These are phyloP conservation scores for Gallinago nigripennis DNA, from an alignment of 2,797 vertebrate genomes.

Conservation along the genomic window DNA sequence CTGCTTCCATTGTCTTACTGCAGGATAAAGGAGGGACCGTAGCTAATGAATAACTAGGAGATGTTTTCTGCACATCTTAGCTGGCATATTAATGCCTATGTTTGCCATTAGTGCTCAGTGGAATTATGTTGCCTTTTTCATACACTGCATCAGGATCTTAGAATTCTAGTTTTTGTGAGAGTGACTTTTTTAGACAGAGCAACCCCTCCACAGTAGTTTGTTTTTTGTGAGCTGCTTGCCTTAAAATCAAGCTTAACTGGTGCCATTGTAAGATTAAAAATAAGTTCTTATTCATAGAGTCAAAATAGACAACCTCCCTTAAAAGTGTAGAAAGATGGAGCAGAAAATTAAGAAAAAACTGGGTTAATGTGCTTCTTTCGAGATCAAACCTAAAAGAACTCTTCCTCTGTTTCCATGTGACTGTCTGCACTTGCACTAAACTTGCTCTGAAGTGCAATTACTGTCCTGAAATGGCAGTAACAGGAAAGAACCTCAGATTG, in stretches of 20 bases:
- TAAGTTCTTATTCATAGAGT: not conserved
- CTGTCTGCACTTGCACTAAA: not conserved
- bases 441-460: not conserved
- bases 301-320: not conserved
- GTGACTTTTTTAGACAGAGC: not conserved
- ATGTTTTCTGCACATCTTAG: not conserved
- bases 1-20: not conserved
- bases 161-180: not conserved
- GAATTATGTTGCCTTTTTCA: not conserved
- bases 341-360: not conserved
- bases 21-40: not conserved
- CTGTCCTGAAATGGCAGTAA: not conserved
- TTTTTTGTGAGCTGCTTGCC: not conserved
- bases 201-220: not conserved
- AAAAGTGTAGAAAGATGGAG: not conserved
- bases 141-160: not conserved
- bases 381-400: not conserved
- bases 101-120: not conserved
- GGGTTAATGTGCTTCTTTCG: not conserved
- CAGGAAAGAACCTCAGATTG: not conserved
- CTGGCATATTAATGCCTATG: not conserved
- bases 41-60: not conserved
- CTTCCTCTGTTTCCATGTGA: not conserved
- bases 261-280: not conserved
- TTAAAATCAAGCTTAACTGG: not conserved